Percentiles rank a stretch among this genome's conserved stretches.
phyloP scores from a whole-genome alignment of 2,888 invertebrate species.

The Rapana venosa region DNA sequence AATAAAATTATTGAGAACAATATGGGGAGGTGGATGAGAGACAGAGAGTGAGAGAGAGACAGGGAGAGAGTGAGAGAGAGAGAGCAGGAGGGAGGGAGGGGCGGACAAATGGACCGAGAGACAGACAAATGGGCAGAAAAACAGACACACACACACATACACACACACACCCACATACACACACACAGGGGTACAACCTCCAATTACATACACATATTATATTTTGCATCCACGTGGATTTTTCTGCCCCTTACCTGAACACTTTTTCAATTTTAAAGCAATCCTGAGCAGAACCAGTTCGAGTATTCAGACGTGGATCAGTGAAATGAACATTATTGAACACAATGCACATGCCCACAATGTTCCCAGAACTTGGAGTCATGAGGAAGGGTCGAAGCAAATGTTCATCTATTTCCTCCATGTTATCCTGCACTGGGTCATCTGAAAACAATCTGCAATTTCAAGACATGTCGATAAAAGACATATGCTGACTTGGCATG shows the following conservation, averaged over 20 bases:
- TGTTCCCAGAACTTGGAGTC: background rate
- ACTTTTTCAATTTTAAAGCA: background rate
- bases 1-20: background rate
- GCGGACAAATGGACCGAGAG: background rate
- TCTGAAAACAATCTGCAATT: background rate
- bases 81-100: background rate
- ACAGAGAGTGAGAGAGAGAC: background rate
- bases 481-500: too few relatives aligned
- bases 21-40: background rate
- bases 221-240: too few relatives aligned
- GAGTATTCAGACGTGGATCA: background rate
- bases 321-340: conserved; percentile 5
- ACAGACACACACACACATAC: background rate
- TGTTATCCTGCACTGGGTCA: background rate
- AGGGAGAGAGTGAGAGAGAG: background rate
- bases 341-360: background rate
- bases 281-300: background rate
- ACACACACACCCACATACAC: background rate
- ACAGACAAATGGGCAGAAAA: background rate
- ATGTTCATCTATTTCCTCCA: background rate
- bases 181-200: too few relatives aligned
- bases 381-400: background rate
- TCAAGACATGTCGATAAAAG: background rate
- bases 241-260: background rate
- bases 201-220: too few relatives aligned